Evolutionary conservation across 2,888 invertebrate genomes (phyloP).

Genomic region (Gastracanthus pulcherrimus): DNA sequence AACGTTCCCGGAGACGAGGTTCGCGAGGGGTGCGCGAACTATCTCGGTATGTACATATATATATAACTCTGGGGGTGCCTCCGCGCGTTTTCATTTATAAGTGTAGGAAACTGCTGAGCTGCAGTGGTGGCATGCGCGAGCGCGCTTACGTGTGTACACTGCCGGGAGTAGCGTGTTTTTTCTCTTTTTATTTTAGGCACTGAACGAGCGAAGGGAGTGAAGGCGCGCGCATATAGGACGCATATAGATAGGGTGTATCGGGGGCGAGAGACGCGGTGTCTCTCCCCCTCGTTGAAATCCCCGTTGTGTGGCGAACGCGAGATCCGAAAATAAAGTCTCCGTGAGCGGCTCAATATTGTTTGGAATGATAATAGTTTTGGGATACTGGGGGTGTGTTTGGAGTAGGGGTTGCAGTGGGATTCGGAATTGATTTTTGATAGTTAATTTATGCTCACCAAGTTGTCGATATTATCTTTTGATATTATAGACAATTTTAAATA

Average conservation of each 20-base stretch:
- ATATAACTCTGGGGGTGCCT: too few species aligned
- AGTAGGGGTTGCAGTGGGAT: too few species aligned
- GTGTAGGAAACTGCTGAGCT: too few species aligned
- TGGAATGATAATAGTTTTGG: neutral
- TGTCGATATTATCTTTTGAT: too few species aligned
- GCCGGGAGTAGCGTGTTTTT: neutral
- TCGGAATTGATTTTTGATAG: neutral
- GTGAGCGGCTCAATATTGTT: neutral
- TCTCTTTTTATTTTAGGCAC: constrained; percentile 9
- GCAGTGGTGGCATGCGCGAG: neutral
- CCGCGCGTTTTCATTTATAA: too few species aligned
- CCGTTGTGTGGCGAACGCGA: neutral
- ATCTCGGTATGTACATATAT: too few species aligned
- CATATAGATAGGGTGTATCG: constrained; percentile 5
- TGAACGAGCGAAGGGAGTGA: neutral
- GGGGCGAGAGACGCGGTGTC: constrained; percentile 6
- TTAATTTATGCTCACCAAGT: too few species aligned
- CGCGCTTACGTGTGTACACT: neutral
- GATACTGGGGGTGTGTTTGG: too few species aligned
- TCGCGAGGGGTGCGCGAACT: neutral
- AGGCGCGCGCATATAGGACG: neutral
- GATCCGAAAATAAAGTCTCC: constrained; percentile 31
- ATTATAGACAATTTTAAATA: too few species aligned
- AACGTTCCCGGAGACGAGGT: neutral
- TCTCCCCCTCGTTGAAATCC: constrained; percentile 8